Evolutionary conservation across 2,888 invertebrate genomes (phyloP).

Genomic region (Arge pagana): DNA sequence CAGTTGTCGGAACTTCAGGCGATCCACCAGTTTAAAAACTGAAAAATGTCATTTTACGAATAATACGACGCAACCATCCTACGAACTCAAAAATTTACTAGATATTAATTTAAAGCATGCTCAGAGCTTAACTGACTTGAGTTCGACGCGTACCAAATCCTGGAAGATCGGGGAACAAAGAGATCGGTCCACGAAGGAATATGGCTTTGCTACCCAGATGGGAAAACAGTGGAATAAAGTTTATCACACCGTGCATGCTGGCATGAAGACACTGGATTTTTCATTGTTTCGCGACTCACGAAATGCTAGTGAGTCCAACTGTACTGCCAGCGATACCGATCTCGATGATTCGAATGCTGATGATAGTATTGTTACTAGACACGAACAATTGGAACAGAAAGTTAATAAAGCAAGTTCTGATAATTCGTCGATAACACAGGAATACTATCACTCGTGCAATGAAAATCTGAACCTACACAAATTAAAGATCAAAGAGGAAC

Average conservation of each 20-base stretch:
- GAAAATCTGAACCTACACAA: too few species aligned
- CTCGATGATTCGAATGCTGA: conserved; percentile 6
- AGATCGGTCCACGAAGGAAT: not conserved
- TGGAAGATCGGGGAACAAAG: conserved; percentile 5
- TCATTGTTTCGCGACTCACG: not conserved
- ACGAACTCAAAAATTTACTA: conserved; percentile 28
- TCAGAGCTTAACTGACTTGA: conserved; percentile 54
- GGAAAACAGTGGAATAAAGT: conserved; percentile 2
- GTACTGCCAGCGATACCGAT: conserved; percentile 1
- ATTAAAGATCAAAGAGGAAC: conserved; percentile 1
- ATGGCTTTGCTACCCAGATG: not conserved
- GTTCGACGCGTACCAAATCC: conserved; percentile 17
- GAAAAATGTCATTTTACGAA: not conserved
- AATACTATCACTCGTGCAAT: too few species aligned
- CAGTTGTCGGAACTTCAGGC: not conserved
- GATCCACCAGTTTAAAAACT: not conserved
- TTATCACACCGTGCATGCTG: conserved; percentile 57
- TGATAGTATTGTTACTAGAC: too few species aligned
- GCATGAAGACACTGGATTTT: conserved; percentile 34
- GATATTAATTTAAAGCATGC: conserved; percentile 54
- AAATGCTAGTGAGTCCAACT: conserved; percentile 4
- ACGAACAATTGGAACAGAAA: not conserved
- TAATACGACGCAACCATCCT: not conserved
- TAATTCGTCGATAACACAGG: too few species aligned
- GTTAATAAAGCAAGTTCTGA: too few species aligned